Base-by-base conservation (phyloP, 2,888 invertebrate species). In the Drosophila mettleri region DNA sequence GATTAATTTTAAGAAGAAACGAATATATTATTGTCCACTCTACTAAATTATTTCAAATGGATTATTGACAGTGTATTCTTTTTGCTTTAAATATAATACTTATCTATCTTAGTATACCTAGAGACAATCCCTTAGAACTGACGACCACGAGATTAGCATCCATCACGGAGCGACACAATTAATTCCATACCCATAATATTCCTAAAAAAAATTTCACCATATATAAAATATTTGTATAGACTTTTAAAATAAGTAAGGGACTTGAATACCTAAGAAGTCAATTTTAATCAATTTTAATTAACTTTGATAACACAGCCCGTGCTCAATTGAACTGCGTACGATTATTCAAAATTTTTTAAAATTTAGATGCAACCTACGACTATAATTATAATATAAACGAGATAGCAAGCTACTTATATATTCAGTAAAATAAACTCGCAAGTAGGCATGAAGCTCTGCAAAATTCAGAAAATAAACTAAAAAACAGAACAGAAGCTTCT, bases 61-160 rank as follows among this genome's bases (percentile, higher is more conserved):
- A n/a, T n/a, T n/a, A n/a, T n/a, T n/a, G n/a, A n/a, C n/a, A n/a
- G n/a, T n/a, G 24, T 0, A 0, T 53, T 6, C 39, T 69, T 16
- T 39, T 74, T 2, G 24, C 45, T 14, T 53, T 6, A 27, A 45
- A 45, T 27, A 69, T 57, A 39, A 1, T 16, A 0, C 10, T 77
- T 1, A 0, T 83, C 6, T 33, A 34, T 0, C 24, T 53, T 12
- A 68, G 45, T 1, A 7, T 75, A 2, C 48, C 57, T 0, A 1
- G 7, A 2, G n/a, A 70, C 14, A 20, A 24, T 10, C 73, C 84
- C 0, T 12, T 51, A 1, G 6, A 5, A 16, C 16, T 0, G 0
- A 88, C 86, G 36, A 9, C 36, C 0, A 68, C 88, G 2, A 60
- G 68, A 2, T 33, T 83, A 3, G 49, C 71, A 10, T 45, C 69